phyloP scores from a whole-genome alignment of 2,888 invertebrate genomes.

The Chloromyia formosa region DNA sequence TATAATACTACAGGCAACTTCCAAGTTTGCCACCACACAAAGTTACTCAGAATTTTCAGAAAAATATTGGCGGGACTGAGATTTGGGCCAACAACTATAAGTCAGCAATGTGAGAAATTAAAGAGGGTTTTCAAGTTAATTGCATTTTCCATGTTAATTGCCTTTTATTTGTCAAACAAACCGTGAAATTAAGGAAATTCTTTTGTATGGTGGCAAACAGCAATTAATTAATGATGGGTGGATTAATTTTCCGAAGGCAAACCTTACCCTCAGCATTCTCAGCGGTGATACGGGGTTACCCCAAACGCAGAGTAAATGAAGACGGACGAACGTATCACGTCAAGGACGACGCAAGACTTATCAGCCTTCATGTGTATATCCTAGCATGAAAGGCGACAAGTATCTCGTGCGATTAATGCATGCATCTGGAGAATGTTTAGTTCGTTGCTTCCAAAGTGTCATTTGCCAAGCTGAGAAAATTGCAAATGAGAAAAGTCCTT shows the following conservation, averaged over 20 bases:
- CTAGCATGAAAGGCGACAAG: too few species aligned
- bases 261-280: neutral
- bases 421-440: conserved; percentile 26
- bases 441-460: neutral
- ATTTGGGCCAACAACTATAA: conserved; percentile 14
- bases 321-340: too few species aligned
- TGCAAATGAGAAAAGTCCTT: conserved; percentile 12
- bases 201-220: conserved; percentile 24
- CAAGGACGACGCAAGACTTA: too few species aligned
- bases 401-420: neutral
- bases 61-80: conserved; percentile 17
- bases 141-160: conserved; percentile 43
- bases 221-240: conserved; percentile 35
- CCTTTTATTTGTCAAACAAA: conserved; percentile 42
- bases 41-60: neutral
- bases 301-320: too few species aligned
- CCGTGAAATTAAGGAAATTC: conserved; percentile 43
- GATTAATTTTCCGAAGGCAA: conserved; percentile 6
- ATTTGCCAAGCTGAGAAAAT: neutral
- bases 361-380: too few species aligned
- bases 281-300: too few species aligned
- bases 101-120: conserved; percentile 17
- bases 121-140: conserved; percentile 37
- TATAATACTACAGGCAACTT: neutral
- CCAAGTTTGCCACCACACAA: neutral